phyloP scores from a whole-genome alignment of 2,797 vertebrate species.

The Pseudotriccus pelzelni region DNA sequence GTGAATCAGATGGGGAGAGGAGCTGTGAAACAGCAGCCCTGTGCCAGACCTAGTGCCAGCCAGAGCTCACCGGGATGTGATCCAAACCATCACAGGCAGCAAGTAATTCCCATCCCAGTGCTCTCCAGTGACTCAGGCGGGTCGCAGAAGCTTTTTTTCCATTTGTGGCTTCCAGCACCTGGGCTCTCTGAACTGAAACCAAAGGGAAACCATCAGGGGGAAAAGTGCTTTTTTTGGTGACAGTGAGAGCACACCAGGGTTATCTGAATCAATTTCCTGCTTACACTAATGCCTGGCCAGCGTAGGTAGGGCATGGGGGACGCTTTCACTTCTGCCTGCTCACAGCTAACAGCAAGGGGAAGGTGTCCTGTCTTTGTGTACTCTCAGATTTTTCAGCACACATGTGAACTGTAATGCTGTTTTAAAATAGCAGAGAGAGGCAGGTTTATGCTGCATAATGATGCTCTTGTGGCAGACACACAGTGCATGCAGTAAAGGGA shows the following conservation, averaged over 20 bases:
- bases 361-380: neutral
- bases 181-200: neutral
- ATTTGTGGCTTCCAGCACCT: neutral
- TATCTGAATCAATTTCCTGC: slow-evolving; percentile 57
- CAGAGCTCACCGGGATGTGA: fast-evolving
- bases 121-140: neutral
- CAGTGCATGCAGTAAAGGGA: neutral
- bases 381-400: neutral
- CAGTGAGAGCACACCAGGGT: neutral
- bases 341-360: neutral
- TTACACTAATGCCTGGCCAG: neutral
- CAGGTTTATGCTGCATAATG: fast-evolving
- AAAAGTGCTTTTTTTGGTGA: neutral
- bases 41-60: neutral
- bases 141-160: neutral
- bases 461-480: neutral
- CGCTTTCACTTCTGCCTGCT: slow-evolving; percentile 39
- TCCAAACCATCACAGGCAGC: neutral
- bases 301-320: neutral
- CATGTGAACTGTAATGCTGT: neutral
- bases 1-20: neutral
- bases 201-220: neutral
- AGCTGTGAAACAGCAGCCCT: neutral
- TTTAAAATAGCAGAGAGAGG: neutral
- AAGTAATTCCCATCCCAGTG: neutral